These are phyloP conservation scores for Procambarus clarkii DNA, from an alignment of 1,140 invertebrate genomes.

Conservation along the genomic window DNA sequence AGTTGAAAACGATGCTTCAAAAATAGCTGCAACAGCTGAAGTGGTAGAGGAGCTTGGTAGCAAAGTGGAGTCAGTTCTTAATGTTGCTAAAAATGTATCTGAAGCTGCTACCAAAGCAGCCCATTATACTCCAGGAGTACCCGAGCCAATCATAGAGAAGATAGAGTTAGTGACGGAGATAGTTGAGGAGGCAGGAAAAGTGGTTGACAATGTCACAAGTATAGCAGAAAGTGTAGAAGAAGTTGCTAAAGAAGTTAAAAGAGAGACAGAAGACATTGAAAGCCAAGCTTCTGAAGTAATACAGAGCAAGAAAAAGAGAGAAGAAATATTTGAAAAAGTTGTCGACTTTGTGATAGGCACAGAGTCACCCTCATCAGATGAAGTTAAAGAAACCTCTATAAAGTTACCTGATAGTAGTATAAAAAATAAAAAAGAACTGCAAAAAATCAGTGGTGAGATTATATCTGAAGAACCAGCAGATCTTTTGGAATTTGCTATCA, in stretches of 20 bases:
- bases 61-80: slow-evolving; percentile 22
- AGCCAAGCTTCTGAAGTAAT: slow-evolving; percentile 10
- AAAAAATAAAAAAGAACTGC: neutral
- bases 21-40: neutral
- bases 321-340: slow-evolving; percentile 17
- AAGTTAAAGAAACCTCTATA: neutral
- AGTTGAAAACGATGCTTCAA: neutral
- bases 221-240: slow-evolving; percentile 13
- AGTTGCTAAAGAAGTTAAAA: slow-evolving; percentile 23
- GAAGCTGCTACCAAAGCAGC: slow-evolving; percentile 26
- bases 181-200: neutral
- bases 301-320: slow-evolving; percentile 18
- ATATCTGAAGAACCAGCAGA: neutral
- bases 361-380: neutral
- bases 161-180: neutral
- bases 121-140: slow-evolving; percentile 12
- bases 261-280: slow-evolving; percentile 1
- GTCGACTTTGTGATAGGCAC: neutral
- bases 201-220: slow-evolving; percentile 7
- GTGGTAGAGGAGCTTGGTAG: slow-evolving; percentile 12
- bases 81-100: neutral
- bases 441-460: neutral
- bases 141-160: slow-evolving; percentile 25
- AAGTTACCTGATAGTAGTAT: neutral
- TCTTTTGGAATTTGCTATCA: neutral